Percentiles rank a stretch among this genome's conserved stretches.
Conservation (phyloP, 2,797 vertebrate genomes). For the Pseudopleuronectes americanus region DNA sequence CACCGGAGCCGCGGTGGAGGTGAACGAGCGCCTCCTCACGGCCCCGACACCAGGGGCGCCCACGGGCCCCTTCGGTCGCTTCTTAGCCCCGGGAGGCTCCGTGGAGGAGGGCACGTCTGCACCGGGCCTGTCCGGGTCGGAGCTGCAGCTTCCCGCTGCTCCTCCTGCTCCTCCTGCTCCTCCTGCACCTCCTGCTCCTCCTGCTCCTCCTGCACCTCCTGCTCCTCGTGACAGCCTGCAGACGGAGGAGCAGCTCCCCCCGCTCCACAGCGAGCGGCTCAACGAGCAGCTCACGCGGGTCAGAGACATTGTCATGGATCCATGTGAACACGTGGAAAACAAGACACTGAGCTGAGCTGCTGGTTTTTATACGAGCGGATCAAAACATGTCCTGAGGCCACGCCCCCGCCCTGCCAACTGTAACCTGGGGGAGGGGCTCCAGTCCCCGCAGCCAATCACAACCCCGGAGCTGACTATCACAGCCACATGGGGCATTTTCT, state of each 20-base stretch:
- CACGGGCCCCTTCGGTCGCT: constrained; percentile 52
- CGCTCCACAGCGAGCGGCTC: constrained; percentile 66
- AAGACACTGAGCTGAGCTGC: no score
- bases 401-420: not conserved
- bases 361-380: not conserved
- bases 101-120: constrained; percentile 6
- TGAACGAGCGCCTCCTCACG: constrained; percentile 63
- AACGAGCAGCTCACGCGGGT: constrained; percentile 57
- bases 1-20: constrained; percentile 57
- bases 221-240: constrained; percentile 40
- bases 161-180: no score
- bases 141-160: constrained; percentile 26
- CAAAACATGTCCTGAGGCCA: not conserved
- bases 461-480: no score
- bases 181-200: no score
- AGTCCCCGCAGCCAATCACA: not conserved
- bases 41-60: constrained; percentile 48
- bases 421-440: not conserved
- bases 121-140: constrained; percentile 15
- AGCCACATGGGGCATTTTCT: no score
- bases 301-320: constrained; percentile 67
- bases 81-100: constrained; percentile 59
- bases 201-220: no score
- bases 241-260: constrained; percentile 39
- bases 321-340: not conserved